phyloP scores from a whole-genome alignment of 2,888 invertebrate genomes.

The Athetis lepigone region DNA sequence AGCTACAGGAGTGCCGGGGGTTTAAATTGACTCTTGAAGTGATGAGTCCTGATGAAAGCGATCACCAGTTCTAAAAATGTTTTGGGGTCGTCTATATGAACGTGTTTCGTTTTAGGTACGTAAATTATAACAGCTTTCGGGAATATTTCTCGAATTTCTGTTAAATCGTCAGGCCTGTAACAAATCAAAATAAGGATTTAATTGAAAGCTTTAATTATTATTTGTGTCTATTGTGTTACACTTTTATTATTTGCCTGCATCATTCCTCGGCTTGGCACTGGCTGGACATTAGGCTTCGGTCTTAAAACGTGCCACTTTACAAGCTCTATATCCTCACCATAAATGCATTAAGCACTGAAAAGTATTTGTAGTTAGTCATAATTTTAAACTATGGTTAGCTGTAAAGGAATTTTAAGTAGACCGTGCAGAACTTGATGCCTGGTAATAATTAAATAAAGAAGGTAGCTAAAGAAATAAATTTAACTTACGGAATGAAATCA shows the following conservation, averaged over 20 bases:
- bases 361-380: too few relatives aligned
- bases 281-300: too few relatives aligned
- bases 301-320: too few relatives aligned
- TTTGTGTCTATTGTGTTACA: not conserved
- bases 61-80: slow-evolving; percentile 84
- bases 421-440: not conserved
- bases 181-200: slow-evolving; percentile 9
- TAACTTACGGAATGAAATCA: slow-evolving; percentile 93
- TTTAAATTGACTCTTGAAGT: slow-evolving; percentile 35
- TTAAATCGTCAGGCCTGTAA: slow-evolving; percentile 89
- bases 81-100: slow-evolving; percentile 79
- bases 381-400: too few relatives aligned
- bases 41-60: slow-evolving; percentile 75
- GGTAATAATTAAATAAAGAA: not conserved
- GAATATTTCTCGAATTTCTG: slow-evolving; percentile 89
- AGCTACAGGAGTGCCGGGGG: not conserved
- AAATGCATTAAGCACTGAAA: too few relatives aligned
- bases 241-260: too few relatives aligned
- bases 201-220: not conserved
- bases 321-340: too few relatives aligned
- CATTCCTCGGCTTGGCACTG: too few relatives aligned
- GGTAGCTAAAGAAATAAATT: too few relatives aligned
- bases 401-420: not conserved
- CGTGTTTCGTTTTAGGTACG: slow-evolving; percentile 75
- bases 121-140: slow-evolving; percentile 80